A percentile compares a stretch with the other conserved stretches of the same genome.
phyloP scores from a whole-genome alignment of 2,888 invertebrate genomes.

The Drosophila hamatofila region DNA sequence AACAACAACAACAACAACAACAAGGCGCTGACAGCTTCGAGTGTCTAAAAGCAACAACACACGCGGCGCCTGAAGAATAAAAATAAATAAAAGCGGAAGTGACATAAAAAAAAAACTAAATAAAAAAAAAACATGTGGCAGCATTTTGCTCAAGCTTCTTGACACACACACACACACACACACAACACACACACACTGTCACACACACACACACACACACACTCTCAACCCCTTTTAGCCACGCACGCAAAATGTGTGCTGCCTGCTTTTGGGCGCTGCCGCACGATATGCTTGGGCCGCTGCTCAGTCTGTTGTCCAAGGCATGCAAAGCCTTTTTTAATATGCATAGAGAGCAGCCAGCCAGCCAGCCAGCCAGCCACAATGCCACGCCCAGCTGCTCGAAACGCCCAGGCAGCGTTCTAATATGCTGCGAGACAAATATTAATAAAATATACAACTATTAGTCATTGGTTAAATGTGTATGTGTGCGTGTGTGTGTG shows the following conservation, averaged over 20 bases:
- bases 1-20: slow-evolving; percentile 7
- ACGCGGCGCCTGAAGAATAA: slow-evolving; percentile 45
- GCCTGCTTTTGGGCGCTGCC: slow-evolving; percentile 63
- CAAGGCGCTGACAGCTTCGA: slow-evolving; percentile 37
- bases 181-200: neutral
- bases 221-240: slow-evolving; percentile 49
- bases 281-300: slow-evolving; percentile 34
- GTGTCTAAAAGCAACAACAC: slow-evolving; percentile 30
- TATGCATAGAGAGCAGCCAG: slow-evolving; percentile 42
- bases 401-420: slow-evolving; percentile 11
- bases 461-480: slow-evolving; percentile 73
- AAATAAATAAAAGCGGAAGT: slow-evolving; percentile 74
- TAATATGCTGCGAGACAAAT: slow-evolving; percentile 55
- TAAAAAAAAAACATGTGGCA: slow-evolving; percentile 74
- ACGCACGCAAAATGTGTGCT: slow-evolving; percentile 78
- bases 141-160: slow-evolving; percentile 55
- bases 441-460: slow-evolving; percentile 82
- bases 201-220: neutral
- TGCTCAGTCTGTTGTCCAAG: slow-evolving; percentile 46
- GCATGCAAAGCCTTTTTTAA: slow-evolving; percentile 63
- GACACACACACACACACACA: neutral
- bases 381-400: neutral
- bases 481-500: slow-evolving; percentile 15
- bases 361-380: neutral
- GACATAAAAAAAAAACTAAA: slow-evolving; percentile 59